Conservation (phyloP, 2,888 invertebrate species). For the Tenodera sinensis region DNA sequence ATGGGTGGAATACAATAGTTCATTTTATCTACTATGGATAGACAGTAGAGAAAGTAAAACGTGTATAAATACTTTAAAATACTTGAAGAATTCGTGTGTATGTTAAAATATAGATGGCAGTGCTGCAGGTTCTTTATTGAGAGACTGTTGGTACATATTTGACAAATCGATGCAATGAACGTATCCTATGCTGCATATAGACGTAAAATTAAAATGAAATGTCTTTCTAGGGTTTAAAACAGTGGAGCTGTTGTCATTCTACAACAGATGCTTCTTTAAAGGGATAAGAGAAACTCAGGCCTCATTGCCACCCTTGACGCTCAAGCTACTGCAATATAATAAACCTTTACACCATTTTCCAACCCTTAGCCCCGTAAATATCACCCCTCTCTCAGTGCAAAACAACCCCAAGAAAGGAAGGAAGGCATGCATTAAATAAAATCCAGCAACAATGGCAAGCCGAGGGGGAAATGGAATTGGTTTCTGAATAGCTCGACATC, state of each 20-base stretch:
- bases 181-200: background rate
- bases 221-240: background rate
- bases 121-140: too few species aligned
- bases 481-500: conserved; percentile 22
- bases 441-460: conserved; percentile 10
- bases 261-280: background rate
- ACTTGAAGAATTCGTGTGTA: too few species aligned
- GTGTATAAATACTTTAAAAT: too few species aligned
- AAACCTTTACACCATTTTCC: conserved; percentile 22
- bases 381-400: background rate
- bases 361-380: conserved; percentile 16
- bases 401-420: background rate
- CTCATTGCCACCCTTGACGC: background rate
- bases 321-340: conserved; percentile 18
- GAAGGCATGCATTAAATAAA: conserved; percentile 18
- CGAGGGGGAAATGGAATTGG: conserved; percentile 21
- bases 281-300: background rate
- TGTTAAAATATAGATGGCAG: too few species aligned
- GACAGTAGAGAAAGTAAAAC: too few species aligned
- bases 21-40: too few species aligned
- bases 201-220: background rate
- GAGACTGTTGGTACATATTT: too few species aligned
- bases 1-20: too few species aligned
- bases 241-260: background rate
- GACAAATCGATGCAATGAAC: background rate